Percentiles rank a stretch among this genome's conserved stretches.
phyloP scores from a whole-genome alignment of 2,113 vertebrate species.

The Lynx canadensis region DNA sequence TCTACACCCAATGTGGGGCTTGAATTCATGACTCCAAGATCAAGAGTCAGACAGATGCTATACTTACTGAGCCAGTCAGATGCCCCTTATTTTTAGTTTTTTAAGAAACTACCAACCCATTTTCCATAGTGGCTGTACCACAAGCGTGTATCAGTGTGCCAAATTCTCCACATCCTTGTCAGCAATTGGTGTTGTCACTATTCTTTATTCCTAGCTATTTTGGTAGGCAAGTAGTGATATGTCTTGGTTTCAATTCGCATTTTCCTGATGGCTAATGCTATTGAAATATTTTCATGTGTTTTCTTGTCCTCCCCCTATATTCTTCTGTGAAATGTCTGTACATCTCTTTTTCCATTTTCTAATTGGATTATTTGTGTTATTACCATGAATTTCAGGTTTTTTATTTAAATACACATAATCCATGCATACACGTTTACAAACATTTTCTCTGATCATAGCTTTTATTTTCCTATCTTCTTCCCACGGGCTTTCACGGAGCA shows the following conservation, averaged over 20 bases:
- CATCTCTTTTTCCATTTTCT: background rate
- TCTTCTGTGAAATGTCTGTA: background rate
- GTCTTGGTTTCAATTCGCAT: background rate
- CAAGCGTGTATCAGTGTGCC: background rate
- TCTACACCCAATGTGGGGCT: background rate
- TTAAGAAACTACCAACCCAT: background rate
- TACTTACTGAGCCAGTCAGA: background rate
- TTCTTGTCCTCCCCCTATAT: background rate
- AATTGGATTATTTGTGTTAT: background rate
- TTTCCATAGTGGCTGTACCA: background rate
- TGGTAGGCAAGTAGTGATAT: background rate
- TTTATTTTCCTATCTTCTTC: background rate
- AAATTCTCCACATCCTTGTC: background rate
- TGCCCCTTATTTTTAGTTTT: slow-evolving; percentile 3
- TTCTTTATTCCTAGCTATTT: background rate
- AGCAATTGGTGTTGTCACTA: background rate
- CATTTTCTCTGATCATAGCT: background rate
- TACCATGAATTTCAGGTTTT: slow-evolving; percentile 4
- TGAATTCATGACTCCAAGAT: background rate
- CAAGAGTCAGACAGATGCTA: background rate
- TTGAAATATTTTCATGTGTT: background rate
- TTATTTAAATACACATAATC: background rate
- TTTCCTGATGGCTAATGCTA: background rate
- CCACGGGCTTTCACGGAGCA: background rate
- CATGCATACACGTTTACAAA: background rate